phyloP scores from a whole-genome alignment of 2,797 vertebrate species.

The Pseudotriccus pelzelni region DNA sequence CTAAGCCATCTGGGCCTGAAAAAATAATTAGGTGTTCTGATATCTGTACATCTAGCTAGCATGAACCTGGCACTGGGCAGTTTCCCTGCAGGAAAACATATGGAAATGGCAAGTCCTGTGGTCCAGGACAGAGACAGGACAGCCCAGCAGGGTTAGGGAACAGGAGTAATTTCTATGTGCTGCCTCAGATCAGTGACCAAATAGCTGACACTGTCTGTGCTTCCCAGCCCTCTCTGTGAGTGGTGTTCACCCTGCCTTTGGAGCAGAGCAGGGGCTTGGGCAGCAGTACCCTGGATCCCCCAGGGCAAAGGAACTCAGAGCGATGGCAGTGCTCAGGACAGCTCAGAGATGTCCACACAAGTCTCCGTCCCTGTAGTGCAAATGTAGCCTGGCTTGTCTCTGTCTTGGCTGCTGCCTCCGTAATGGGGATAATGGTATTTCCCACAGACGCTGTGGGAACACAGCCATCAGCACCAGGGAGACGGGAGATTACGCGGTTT shows the following conservation, averaged over 20 bases:
- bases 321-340: rapidly evolving
- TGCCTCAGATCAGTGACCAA: neutral
- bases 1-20: neutral
- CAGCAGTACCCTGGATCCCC: neutral
- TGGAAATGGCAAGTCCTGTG: neutral
- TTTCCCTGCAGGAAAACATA: neutral
- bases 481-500: neutral
- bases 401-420: neutral
- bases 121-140: neutral
- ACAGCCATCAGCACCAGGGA: neutral
- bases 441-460: neutral
- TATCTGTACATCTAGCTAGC: neutral
- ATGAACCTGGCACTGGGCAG: neutral
- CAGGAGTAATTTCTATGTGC: neutral
- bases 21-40: neutral
- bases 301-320: neutral
- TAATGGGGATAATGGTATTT: neutral
- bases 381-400: rapidly evolving
- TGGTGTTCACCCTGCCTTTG: rapidly evolving
- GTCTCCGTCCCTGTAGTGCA: rapidly evolving
- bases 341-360: rapidly evolving
- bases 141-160: neutral
- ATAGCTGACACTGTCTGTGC: neutral
- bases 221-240: neutral
- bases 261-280: neutral